Percentiles rank a stretch among this genome's conserved stretches.
Evolutionary conservation across 2,888 invertebrate species (phyloP).

Genomic region (Himalopsyche kuldschensis): DNA sequence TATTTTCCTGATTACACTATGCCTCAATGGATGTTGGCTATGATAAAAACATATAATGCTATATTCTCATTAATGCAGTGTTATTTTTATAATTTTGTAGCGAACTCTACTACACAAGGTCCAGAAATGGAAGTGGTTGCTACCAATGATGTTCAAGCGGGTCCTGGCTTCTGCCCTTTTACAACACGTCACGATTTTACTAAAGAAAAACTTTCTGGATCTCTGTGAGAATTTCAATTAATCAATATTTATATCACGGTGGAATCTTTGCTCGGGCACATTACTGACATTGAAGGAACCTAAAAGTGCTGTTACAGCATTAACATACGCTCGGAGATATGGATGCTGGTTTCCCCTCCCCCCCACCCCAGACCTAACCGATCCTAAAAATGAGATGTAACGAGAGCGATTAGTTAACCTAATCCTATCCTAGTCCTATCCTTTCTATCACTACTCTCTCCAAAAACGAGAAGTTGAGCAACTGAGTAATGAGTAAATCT

Average conservation of each 20-base stretch:
- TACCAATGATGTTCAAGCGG: conserved; percentile 65
- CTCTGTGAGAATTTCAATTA: conserved; percentile 55
- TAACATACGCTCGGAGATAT: too few relatives aligned
- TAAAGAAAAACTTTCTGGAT: conserved; percentile 54
- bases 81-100: conserved; percentile 48
- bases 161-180: conserved; percentile 81
- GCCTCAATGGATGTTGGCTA: conserved; percentile 27
- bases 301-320: too few relatives aligned
- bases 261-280: not conserved
- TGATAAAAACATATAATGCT: not conserved
- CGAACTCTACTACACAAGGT: conserved; percentile 59
- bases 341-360: too few relatives aligned
- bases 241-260: not conserved
- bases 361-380: too few relatives aligned
- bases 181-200: conserved; percentile 78
- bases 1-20: too few relatives aligned
- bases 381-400: too few relatives aligned
- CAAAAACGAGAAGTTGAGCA: too few relatives aligned
- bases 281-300: too few relatives aligned
- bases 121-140: conserved; percentile 65
- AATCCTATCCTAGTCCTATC: too few relatives aligned
- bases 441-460: too few relatives aligned
- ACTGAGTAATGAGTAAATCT: too few relatives aligned
- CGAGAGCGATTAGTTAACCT: too few relatives aligned
- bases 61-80: conserved; percentile 6